Base-by-base conservation (phyloP, 1,140 invertebrate species). In the Habropoda laboriosa region DNA sequence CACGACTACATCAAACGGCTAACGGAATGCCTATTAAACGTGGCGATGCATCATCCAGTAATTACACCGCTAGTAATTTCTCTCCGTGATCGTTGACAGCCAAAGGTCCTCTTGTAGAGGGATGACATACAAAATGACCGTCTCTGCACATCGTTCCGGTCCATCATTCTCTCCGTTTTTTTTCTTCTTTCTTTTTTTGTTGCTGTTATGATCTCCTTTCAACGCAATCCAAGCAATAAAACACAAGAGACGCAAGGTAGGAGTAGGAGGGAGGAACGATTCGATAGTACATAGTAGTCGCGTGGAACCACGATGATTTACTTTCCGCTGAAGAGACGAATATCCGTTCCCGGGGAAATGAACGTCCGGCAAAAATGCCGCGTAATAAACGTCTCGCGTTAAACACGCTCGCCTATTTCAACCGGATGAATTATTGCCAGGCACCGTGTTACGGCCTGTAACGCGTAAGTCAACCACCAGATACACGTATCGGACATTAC, bases 371-470 rank as follows among this genome's bases (percentile, higher is more conserved):
- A 66, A 66, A 66, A 66, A 66, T 66, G 63, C 63, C 27, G 63
- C 61, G 75, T 71, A 82, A 82, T 78, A 82, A 83, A 82, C 68
- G 80, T 73, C 61, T 21, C 75, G 47, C 45, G 55, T 82, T 84
- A 82, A 82, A 84, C 80, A 72, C 57, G 81, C 42, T 66, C 64
- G 64, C 66, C 55, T 60, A 66, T 83, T 49, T 47, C 51, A 66
- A 40, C 24, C n/a, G 38, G 42, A 77, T 83, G 78, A 85, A 83
- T 80, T 80, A 80, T 85, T 53, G 40, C 61, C 45, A n/a, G 3
- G 35, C 57, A 63, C 68, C 78, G 35, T 64, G 74, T 83, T 78
- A 82, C 77, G 38, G 35, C 35, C 12, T 60, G 55, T 51, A 66
- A 68, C 64, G 53, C 76, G 81, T 66, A 70, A 83, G 77, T 80